Conservation (phyloP, 2,113 vertebrate genomes). For the Petroica traversi region DNA sequence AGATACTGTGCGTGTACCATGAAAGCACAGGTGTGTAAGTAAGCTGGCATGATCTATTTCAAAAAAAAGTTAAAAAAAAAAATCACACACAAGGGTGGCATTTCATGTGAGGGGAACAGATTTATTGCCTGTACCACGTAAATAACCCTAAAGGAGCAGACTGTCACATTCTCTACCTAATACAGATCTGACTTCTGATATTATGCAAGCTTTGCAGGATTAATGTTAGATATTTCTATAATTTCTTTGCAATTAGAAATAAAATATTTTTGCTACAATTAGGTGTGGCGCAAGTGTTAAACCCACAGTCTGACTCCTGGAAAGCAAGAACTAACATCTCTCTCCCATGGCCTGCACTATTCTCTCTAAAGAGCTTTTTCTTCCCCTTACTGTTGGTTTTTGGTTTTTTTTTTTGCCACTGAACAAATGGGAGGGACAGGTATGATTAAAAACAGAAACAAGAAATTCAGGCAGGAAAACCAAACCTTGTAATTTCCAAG, state of each 20-base stretch:
- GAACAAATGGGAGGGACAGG: slow-evolving; percentile 30
- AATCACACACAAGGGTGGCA: slow-evolving; percentile 33
- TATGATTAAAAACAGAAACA: slow-evolving; percentile 42
- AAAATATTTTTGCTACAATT: not conserved
- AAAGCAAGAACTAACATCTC: not conserved
- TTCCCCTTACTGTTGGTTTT: not conserved
- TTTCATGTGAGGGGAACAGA: slow-evolving; percentile 33
- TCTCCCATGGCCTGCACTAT: not conserved
- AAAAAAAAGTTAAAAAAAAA: not conserved
- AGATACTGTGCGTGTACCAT: slow-evolving; percentile 45
- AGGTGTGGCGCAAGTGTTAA: not conserved
- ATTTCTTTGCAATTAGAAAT: not conserved
- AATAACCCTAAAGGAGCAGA: not conserved
- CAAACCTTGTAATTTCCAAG: slow-evolving; percentile 98
- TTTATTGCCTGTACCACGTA: not conserved
- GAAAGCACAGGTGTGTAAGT: slow-evolving; percentile 39
- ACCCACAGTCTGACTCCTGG: slow-evolving; percentile 8
- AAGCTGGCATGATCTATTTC: slow-evolving; percentile 43
- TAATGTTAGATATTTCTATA: not conserved
- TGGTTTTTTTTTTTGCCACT: slow-evolving; percentile 30
- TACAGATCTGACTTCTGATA: not conserved
- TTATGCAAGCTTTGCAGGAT: not conserved
- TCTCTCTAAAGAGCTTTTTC: not conserved
- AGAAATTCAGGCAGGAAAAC: slow-evolving; percentile 51
- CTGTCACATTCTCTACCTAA: not conserved